phyloP scores from a whole-genome alignment of 2,113 vertebrate species.

The Passer montanus region DNA sequence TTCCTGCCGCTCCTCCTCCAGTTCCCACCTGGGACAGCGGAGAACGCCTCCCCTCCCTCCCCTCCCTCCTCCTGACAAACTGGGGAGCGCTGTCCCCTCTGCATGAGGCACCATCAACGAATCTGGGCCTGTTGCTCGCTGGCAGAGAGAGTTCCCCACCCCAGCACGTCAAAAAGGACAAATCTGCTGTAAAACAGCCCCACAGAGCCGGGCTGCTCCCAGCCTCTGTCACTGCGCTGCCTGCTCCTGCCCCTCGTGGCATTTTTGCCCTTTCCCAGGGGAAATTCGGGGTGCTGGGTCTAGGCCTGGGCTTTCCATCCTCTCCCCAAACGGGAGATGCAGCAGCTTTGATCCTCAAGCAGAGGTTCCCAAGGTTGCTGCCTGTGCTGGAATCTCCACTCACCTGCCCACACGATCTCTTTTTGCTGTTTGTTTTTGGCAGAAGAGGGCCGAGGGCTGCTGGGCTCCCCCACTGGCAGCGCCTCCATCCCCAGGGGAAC shows the following conservation, averaged over 20 bases:
- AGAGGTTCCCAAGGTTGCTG: not conserved
- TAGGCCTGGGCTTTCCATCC: not conserved
- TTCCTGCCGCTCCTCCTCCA: not conserved
- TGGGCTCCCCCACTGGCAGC: not conserved
- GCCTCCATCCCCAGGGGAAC: not conserved
- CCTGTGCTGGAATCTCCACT: fast-evolving
- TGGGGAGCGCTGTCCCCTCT: fast-evolving
- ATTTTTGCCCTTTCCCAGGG: not conserved
- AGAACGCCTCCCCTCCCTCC: not conserved
- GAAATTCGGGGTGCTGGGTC: not conserved
- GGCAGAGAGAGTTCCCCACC: not conserved
- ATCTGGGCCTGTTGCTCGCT: fast-evolving
- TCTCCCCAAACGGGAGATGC: not conserved
- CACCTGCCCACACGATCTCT: not conserved
- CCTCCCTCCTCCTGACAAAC: fast-evolving
- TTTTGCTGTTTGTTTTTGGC: not conserved
- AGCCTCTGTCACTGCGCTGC: not conserved
- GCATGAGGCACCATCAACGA: fast-evolving
- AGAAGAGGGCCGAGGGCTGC: not conserved
- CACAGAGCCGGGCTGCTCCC: fast-evolving
- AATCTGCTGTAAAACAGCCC: not conserved
- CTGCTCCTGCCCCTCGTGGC: not conserved
- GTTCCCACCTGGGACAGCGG: not conserved
- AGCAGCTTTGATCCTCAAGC: not conserved
- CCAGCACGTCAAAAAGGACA: not conserved